Evolutionary conservation across 2,888 invertebrate genomes (phyloP), one percentile per base, ranked within the genome.

Genomic region (Eustalomyia histrio): DNA sequence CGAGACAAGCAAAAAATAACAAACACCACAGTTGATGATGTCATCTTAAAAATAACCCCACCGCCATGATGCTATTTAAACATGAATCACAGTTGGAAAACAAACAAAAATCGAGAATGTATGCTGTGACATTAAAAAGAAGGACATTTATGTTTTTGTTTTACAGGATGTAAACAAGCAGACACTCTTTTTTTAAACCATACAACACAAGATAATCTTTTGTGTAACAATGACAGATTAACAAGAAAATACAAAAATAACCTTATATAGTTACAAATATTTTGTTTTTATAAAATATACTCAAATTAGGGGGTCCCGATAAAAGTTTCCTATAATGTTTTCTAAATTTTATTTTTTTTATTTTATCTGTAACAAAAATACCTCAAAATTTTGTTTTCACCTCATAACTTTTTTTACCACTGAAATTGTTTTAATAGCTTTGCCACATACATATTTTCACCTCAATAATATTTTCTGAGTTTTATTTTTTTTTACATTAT

Each of bases 31-130:
- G 21, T 57, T 24, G 55, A 17, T 74, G 74, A 75, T 75, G 68
- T 75, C 75, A 75, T 68, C 29, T 39, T 24, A 61, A 63, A 64
- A 64, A 24, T n/a, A 57, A 47, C 60, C n/a, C 16, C 24, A 52
- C n/a, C 24, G 39, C n/a, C 35, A n/a, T 39, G n/a, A 63, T 61
- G 61, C 10, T 61, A 8, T 61, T 47, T 47, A 14, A 63, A 72
- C 63, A 63, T 72, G 72, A 72, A 18, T 72, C 72, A 50, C n/a
- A 63, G 21, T 17, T 39, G 29, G 14, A 21, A 33, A 63, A 39
- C 39, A 39, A 53, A 53, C 7, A 33, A 53, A 18, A 14, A 47
- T n/a, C 14, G 43, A 47, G 43, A 10, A 47, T 39, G n/a, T 43
- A 12, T 43, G 16, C 33, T n/a, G 17, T 6, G 33, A 58, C 18